Conservation (phyloP, 2,797 vertebrate genomes). For the Coregonus sp. region DNA sequence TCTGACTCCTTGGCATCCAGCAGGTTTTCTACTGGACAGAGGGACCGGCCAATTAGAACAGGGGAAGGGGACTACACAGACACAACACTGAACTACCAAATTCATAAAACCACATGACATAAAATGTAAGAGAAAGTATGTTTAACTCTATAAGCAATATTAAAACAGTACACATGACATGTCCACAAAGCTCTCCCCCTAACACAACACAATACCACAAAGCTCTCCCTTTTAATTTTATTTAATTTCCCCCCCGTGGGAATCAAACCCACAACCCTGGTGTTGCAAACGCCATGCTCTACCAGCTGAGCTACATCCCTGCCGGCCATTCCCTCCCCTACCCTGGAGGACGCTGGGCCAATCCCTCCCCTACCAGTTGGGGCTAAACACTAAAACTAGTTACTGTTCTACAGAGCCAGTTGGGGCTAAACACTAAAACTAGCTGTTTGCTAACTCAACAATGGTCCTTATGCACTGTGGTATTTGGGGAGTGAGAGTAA, state of each 20-base stretch:
- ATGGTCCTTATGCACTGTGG: background rate
- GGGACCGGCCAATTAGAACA: constrained; percentile 8
- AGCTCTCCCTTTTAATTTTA: too few species aligned
- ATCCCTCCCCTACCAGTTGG: too few species aligned
- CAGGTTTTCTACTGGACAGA: constrained; percentile 83
- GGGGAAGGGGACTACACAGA: background rate
- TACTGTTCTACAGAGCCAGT: constrained; percentile 27
- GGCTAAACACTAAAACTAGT: constrained; percentile 47
- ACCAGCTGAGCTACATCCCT: too few species aligned
- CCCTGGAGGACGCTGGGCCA: too few species aligned
- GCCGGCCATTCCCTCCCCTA: too few species aligned
- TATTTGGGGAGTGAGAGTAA: too few species aligned
- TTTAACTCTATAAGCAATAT: background rate
- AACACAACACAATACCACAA: too few species aligned
- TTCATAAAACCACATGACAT: background rate
- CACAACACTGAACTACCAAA: background rate
- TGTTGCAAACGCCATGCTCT: too few species aligned
- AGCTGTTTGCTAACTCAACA: background rate
- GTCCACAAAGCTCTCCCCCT: too few species aligned
- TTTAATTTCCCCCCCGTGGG: too few species aligned
- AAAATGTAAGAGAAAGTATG: background rate
- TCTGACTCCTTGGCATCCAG: constrained; percentile 92
- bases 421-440: background rate
- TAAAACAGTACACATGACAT: background rate
- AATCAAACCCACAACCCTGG: too few species aligned